Percentiles rank a stretch among this genome's conserved stretches.
Conservation (phyloP, 2,113 vertebrate species). For the Hucho hucho region DNA sequence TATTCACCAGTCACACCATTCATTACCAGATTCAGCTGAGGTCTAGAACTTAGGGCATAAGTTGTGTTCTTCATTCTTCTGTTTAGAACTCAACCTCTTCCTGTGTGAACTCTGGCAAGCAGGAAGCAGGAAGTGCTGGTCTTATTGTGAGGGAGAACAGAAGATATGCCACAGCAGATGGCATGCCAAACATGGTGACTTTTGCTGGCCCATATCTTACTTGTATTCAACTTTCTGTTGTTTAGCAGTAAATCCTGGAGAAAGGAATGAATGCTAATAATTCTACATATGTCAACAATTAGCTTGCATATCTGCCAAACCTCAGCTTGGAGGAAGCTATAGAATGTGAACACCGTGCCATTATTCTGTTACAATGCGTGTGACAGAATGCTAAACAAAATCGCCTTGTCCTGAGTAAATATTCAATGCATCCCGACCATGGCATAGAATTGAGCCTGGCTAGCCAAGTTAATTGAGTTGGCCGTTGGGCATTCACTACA, state of each 20-base stretch:
- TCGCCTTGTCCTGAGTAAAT: constrained; percentile 1
- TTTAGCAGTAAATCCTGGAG: background rate
- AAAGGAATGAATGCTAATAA: background rate
- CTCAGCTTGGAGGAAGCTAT: background rate
- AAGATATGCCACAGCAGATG: too few species aligned
- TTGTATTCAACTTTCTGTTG: too few species aligned
- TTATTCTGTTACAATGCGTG: background rate
- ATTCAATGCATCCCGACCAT: constrained; percentile 29
- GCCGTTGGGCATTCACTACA: constrained; percentile 39
- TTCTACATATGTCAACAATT: background rate
- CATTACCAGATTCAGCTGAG: too few species aligned
- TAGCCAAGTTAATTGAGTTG: constrained; percentile 57
- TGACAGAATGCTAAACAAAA: constrained; percentile 1
- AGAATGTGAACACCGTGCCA: background rate
- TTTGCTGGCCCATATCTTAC: too few species aligned
- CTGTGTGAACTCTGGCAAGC: too few species aligned
- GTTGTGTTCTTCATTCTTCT: too few species aligned
- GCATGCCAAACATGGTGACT: too few species aligned
- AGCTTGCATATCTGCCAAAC: background rate
- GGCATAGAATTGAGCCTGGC: constrained; percentile 32
- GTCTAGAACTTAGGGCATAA: too few species aligned
- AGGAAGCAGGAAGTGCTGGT: too few species aligned
- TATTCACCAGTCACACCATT: too few species aligned
- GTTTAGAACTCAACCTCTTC: too few species aligned
- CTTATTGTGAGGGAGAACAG: too few species aligned